Base-by-base conservation (phyloP, 2,113 vertebrate genomes). In the Acanthisitta chloris region DNA sequence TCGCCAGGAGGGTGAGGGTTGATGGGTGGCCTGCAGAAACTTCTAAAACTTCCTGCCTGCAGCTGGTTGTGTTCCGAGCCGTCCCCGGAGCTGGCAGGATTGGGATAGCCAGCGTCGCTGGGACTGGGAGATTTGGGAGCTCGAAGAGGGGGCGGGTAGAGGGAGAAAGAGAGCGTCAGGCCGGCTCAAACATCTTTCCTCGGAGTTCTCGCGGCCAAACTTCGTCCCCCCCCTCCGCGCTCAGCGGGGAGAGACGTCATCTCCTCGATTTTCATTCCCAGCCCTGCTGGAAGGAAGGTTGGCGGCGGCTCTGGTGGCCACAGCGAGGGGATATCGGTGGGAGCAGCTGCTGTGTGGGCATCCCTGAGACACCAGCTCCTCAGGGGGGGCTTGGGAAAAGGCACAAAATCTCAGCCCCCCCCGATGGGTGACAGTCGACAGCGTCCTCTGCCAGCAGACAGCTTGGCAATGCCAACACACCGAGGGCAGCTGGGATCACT, bases 121-220 rank as follows among this genome's bases (percentile, higher is more conserved):
- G 71, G 66, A 89, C 7, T 2, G 90, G 83, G 88, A 96, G 94
- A 66, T 79, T 96, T 92, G 91, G 92, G 90, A 94, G 62, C 85
- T 66, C 13, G 1, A 0, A 28, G 36, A 20, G 26, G 74, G 55
- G 64, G 81, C 19, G 84, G 91, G 54, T 4, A 48, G 49, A 78
- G 78, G 78, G 58, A 88, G 87, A 88, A 90, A 76, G 80, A 36
- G n/a, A 96, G 92, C 74, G 94, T 83, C 74, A 83, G 82, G 92
- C 96, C 87, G 88, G 82, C 97, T 97, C 97, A 62, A 96, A 94
- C 97, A 95, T 97, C 98, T 98, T 97, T 80, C 86, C 97, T 96
- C 87, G 55, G 97, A 86, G 66, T 94, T 96, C 94, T 91, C 55
- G 67, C 90, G 51, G 97, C 81, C 97, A 93, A 97, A 97, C 97